Percentiles rank a stretch among this genome's conserved stretches.
Conservation (phyloP, 2,797 vertebrate species). For the Phalloptychus januarius region DNA sequence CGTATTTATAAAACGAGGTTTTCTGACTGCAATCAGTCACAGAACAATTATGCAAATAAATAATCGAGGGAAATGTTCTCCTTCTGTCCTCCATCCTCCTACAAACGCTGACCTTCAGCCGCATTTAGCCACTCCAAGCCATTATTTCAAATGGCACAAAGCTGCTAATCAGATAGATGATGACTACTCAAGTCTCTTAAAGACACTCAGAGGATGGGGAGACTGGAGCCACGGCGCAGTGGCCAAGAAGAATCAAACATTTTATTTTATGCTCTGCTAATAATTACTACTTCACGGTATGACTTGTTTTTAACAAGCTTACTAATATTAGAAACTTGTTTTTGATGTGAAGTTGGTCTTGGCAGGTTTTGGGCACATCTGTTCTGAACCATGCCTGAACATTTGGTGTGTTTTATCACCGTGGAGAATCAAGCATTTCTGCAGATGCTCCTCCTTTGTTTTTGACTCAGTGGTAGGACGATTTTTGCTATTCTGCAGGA, state of each 20-base stretch:
- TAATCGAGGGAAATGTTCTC: not conserved
- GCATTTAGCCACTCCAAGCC: conserved; percentile 10
- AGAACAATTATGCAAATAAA: not conserved
- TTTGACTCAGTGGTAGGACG: not conserved
- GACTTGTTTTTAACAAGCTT: not conserved
- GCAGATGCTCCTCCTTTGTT: conserved; percentile 23
- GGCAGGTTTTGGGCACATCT: conserved; percentile 11
- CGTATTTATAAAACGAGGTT: not conserved
- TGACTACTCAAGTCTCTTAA: conserved; percentile 11
- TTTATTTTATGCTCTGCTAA: no score
- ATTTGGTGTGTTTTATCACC: conserved; percentile 53
- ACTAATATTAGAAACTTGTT: not conserved
- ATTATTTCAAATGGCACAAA: conserved; percentile 25
- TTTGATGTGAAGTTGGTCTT: conserved; percentile 3
- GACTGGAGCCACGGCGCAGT: not conserved
- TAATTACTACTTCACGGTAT: no score
- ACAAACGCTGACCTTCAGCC: conserved; percentile 24
- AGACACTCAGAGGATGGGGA: conserved; percentile 16
- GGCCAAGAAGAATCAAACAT: not conserved
- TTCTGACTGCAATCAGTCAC: not conserved
- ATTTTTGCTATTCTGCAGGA: not conserved
- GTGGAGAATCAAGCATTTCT: conserved; percentile 63
- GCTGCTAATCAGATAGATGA: conserved; percentile 29
- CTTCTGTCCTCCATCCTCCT: conserved; percentile 4
- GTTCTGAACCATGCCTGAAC: conserved; percentile 53